Evolutionary conservation across 2,888 invertebrate genomes (phyloP), one percentile per base, ranked within the genome.

Genomic region (Onthophagus sagittarius): DNA sequence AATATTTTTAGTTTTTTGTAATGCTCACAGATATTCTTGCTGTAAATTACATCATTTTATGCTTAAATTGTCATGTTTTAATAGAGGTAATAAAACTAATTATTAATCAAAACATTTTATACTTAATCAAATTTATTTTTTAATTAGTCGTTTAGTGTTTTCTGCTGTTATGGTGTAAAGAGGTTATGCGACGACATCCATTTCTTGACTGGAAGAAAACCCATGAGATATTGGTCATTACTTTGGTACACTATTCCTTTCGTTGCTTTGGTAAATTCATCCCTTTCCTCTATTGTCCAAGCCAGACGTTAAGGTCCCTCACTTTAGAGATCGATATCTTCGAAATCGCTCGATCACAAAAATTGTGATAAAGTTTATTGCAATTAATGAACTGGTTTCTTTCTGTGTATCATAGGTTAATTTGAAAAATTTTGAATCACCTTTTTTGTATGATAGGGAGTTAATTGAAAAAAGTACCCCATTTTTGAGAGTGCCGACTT

Each of bases 141-240:
- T n/a, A 73, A 73, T 23, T 39, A 75, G 75, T 71, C 75, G 7
- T 63, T 67, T 62, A 72, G 71, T 31, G 75, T 79, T 6, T 78
- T 77, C 70, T 79, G 78, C 71, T 72, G 77, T 63, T 80, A 80
- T 69, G 79, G 80, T 9, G 78, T 78, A n/a, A 71, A 72, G 13
- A 72, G 80, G 62, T 73, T 80, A n/a, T 78, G 77, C 15, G 77
- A 80, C 63, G 80, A 80, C 70, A 78, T 80, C n/a, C 73, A 78
- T 63, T 80, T 80, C 73, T 72, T 74, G 39, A 78, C 78, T 3
- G 78, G 78, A 7, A 73, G 75, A 63, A 75, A 74, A 65, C 77
- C 78, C 0, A 76, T 78, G 69, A 76, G 75, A 53, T 77, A 77
- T 70, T 78, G 77, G 76, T 70, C 73, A 11, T 62, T 77, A 7